These are phyloP conservation scores for Apomyelois bistriatella DNA, from an alignment of 2,888 invertebrate genomes.

Conservation along the genomic window DNA sequence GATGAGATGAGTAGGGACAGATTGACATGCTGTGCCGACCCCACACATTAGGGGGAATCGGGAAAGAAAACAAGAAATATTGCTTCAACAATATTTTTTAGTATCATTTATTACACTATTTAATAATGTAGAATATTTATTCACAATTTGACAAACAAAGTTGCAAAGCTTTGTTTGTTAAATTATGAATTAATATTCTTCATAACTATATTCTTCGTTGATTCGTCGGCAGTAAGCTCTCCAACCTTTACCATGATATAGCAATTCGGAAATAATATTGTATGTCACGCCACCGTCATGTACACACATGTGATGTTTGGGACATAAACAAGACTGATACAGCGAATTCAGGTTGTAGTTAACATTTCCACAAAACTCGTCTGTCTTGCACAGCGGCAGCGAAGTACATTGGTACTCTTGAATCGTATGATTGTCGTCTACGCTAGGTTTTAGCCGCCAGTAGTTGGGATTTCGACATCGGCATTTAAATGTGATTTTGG, in stretches of 20 bases:
- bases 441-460: constrained; percentile 61
- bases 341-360: constrained; percentile 78
- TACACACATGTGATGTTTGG: constrained; percentile 79
- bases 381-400: constrained; percentile 70
- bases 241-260: constrained; percentile 79
- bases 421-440: constrained; percentile 30
- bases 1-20: too few species aligned
- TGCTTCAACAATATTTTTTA: too few species aligned
- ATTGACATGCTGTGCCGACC: too few species aligned
- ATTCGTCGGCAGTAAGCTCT: constrained; percentile 75
- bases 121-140: constrained; percentile 50
- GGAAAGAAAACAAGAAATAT: too few species aligned
- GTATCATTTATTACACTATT: too few species aligned
- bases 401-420: constrained; percentile 70
- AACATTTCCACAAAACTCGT: constrained; percentile 82
- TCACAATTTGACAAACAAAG: neutral
- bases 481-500: constrained; percentile 68
- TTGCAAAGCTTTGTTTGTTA: neutral
- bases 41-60: too few species aligned
- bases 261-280: constrained; percentile 71
- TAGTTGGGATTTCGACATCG: constrained; percentile 71
- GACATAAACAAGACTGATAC: constrained; percentile 83
- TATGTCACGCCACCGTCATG: constrained; percentile 65
- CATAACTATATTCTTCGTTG: constrained; percentile 47
- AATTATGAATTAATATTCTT: constrained; percentile 36